These are phyloP conservation scores for Pseudoips prasinana DNA, from an alignment of 2,888 invertebrate genomes.

Conservation along the genomic window DNA sequence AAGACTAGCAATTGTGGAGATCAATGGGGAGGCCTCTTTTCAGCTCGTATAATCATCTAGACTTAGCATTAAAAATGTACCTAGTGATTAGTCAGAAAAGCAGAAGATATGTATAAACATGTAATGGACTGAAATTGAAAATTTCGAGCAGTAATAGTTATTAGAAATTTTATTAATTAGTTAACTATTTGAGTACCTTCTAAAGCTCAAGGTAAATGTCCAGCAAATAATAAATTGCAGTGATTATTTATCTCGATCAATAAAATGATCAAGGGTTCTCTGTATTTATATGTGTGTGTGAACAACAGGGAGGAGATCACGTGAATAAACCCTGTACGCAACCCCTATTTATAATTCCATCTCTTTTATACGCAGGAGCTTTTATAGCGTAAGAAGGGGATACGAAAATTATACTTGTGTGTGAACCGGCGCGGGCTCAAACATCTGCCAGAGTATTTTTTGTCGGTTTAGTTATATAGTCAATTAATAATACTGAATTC, in stretches of 20 bases:
- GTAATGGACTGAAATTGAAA: too few relatives aligned
- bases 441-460: constrained; percentile 75
- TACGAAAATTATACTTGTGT: constrained; percentile 33
- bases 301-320: constrained; percentile 56
- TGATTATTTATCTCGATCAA: constrained; percentile 65
- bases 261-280: constrained; percentile 65
- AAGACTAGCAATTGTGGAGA: too few relatives aligned
- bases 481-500: constrained; percentile 55
- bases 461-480: constrained; percentile 51
- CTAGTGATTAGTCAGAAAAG: too few relatives aligned
- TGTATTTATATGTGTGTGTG: constrained; percentile 48
- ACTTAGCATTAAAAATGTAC: too few relatives aligned
- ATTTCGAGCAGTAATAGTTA: too few relatives aligned
- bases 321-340: constrained; percentile 64
- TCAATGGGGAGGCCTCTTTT: too few relatives aligned
- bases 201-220: too few relatives aligned
- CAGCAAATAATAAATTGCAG: constrained; percentile 41
- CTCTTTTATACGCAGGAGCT: constrained; percentile 35
- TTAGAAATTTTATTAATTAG: too few relatives aligned
- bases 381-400: constrained; percentile 33
- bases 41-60: too few relatives aligned
- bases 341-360: constrained; percentile 61
- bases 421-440: constrained; percentile 59
- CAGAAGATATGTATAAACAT: too few relatives aligned
- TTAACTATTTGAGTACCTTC: too few relatives aligned